phyloP scores from a whole-genome alignment of 2,113 vertebrate species.

The Platichthys stellatus region DNA sequence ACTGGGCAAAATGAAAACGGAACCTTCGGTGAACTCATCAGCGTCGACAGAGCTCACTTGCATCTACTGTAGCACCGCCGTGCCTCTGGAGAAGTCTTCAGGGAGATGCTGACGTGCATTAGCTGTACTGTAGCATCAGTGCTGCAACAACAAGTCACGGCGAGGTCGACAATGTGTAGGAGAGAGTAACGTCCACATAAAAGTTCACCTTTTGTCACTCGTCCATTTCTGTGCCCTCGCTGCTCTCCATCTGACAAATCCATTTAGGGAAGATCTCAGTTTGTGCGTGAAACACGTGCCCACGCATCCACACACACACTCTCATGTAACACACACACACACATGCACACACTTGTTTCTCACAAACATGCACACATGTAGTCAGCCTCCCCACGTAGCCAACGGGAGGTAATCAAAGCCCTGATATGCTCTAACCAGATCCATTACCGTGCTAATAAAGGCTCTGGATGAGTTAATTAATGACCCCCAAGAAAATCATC shows the following conservation, averaged over 20 bases:
- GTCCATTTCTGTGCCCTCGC: neutral
- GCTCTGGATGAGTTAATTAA: constrained; percentile 79
- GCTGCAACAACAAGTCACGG: neutral
- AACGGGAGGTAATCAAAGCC: constrained; percentile 75
- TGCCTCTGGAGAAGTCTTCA: neutral
- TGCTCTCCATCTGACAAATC: constrained; percentile 14
- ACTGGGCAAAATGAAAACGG: neutral
- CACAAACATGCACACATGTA: constrained; percentile 19
- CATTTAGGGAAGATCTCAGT: constrained; percentile 10
- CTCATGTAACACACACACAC: neutral
- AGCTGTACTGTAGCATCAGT: too few species aligned
- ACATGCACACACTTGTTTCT: neutral
- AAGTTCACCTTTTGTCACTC: constrained; percentile 9
- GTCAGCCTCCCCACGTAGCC: constrained; percentile 59
- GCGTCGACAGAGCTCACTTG: neutral
- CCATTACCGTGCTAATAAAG: constrained; percentile 82
- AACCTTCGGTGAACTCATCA: neutral
- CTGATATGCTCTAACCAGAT: constrained; percentile 78
- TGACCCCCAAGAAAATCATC: constrained; percentile 79
- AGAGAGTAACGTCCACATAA: neutral
- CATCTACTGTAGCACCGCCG: neutral
- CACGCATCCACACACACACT: neutral
- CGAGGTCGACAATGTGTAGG: neutral
- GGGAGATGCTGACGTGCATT: neutral
- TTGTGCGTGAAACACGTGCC: neutral